Base-by-base conservation (phyloP, 1,140 invertebrate species). In the Drosophila grimshawi region DNA sequence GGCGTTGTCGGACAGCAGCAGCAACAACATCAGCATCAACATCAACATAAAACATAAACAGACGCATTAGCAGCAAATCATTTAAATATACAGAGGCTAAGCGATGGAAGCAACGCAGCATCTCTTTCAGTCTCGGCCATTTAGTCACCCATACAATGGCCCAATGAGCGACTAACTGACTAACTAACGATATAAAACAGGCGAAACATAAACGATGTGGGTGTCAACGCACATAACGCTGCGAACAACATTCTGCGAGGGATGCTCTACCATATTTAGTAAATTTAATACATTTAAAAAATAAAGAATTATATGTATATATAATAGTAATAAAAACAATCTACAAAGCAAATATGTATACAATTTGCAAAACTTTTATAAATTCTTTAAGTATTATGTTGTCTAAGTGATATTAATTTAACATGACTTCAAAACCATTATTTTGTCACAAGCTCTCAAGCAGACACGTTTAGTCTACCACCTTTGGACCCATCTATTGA, bases 41-140 rank as follows among this genome's bases (percentile, higher is more conserved):
- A 89, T 77, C 77, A 83, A 83, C 83, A 88, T 89, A 80, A 89
- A 88, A 83, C 85, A 88, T 88, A 88, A 88, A 89, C 83, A 88
- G 77, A 73, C 78, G 85, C 85, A 88, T 88, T 88, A 88, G 80
- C 85, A 81, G 85, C 80, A 85, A 85, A 85, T 85, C 82, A 86
- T 86, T 86, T 90, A 89, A 89, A 85, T 85, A 83, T 78, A 75
- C 79, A 86, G 62, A 67, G 35, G 19, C 59, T 27, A 39, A 57
- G 43, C 35, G 5, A n/a, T 29, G 5, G 35, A 19, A 37, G 19
- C 32, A 11, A n/a, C 8, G 53, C 8, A n/a, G 39, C 63, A 32
- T 29, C 10, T 35, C n/a, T 2, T 4, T 6, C 32, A 30, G 41
- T 33, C n/a, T 33, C 49, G 30, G 41, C 46, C 46, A 57, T 37